A percentile compares a stretch with the other conserved stretches of the same genome.
Evolutionary conservation across 2,113 vertebrate genomes (phyloP).

Genomic region (Chauna torquata): DNA sequence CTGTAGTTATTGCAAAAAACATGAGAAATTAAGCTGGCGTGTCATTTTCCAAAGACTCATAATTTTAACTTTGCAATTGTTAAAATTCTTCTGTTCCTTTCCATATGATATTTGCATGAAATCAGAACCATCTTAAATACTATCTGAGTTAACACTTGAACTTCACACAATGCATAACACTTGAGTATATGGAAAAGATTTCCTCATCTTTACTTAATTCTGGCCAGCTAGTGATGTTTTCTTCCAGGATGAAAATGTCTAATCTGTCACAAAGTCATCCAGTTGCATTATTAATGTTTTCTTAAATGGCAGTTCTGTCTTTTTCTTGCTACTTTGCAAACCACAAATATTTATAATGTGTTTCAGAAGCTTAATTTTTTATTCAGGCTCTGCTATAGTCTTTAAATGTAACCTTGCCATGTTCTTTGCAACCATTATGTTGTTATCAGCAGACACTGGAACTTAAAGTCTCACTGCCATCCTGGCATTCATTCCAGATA

Average conservation of each 20-base stretch:
- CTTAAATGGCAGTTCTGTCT: conserved; percentile 55
- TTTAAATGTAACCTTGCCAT: neutral
- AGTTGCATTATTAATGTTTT: conserved; percentile 56
- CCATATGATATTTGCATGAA: neutral
- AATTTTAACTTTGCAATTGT: neutral
- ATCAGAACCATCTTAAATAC: conserved; percentile 23
- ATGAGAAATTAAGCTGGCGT: neutral
- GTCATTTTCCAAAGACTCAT: neutral
- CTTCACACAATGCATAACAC: neutral
- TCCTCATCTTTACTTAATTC: conserved; percentile 43
- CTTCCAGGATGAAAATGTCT: conserved; percentile 25
- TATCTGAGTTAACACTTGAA: neutral
- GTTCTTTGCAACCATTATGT: neutral
- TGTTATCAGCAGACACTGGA: neutral
- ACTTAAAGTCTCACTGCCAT: neutral
- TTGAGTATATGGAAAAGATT: conserved; percentile 32
- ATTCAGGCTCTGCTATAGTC: neutral
- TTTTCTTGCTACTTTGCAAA: conserved; percentile 57
- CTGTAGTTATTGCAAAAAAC: neutral
- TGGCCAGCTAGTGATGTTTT: conserved; percentile 21
- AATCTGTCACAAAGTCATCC: conserved; percentile 51
- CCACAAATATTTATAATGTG: conserved; percentile 57
- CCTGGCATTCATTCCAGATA: neutral
- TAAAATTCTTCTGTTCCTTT: neutral
- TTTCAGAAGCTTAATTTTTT: conserved; percentile 48